Evolutionary conservation across 2,797 vertebrate genomes (phyloP), one percentile per base, ranked within the genome.

Genomic region (Lacerta viridis): DNA sequence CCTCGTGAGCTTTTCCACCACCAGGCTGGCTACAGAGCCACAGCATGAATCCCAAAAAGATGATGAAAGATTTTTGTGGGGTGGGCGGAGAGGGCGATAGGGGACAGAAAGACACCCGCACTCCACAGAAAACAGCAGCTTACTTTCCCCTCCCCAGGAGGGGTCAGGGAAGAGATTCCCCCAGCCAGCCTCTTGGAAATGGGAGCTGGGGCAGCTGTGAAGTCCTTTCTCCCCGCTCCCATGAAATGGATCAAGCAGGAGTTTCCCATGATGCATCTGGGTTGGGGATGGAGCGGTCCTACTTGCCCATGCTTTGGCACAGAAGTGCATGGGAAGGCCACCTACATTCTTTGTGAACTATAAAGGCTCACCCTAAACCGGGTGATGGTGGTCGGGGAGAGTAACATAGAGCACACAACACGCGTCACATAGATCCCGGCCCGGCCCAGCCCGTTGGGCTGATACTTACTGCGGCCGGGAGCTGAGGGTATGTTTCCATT

Each of bases 401-500:
- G 25, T 18, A 69, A 33, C 71, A 68, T 10, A 69, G 84, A 75
- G 43, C 71, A 75, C 77, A 74, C 7, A 25, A 41, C 83, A 80
- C 39, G 69, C 77, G 7, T 55, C 77, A 85, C 39, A 64, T 55
- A 59, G 88, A 3, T 4, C 78, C 83, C 27, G 84, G 83, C 83
- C 41, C 41, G 41, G 50, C 50, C 78, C 59, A 66, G 83, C 83
- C 88, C 71, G 0, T 17, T n/a, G 78, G 88, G 88, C 88, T 68
- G 78, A 76, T 89, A 89, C 83, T 86, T 74, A 85, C 88, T 82
- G 41, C 27, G 88, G 88, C 88, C 78, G 78, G 88, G 25, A 46
- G 78, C 78, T 0, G 88, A 89, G 68, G 78, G 69, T 75, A 85
- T 68, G 71, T 86, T 89, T 76, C 88, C 88, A 76, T 89, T 89